Conservation (phyloP, 2,113 vertebrate species). For the Chaenocephalus aceratus region DNA sequence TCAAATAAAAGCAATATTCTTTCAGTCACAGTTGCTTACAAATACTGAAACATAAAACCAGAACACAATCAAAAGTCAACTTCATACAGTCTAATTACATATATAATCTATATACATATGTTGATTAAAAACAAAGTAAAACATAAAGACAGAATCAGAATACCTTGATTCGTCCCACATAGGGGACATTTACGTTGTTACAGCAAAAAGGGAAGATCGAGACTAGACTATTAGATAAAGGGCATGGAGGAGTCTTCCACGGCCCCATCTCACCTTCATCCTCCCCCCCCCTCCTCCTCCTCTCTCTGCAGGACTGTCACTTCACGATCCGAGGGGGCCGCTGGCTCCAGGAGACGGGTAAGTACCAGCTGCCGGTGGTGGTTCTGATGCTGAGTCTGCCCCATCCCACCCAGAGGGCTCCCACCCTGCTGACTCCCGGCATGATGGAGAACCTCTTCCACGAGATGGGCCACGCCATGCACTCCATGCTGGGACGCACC, state of each 20-base stretch:
- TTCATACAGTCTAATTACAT: too few species aligned
- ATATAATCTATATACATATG: not conserved
- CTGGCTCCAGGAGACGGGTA: conserved; percentile 84
- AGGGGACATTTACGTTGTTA: too few species aligned
- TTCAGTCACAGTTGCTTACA: too few species aligned
- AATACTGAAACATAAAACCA: too few species aligned
- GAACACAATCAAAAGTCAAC: too few species aligned
- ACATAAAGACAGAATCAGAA: too few species aligned
- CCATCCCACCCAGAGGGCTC: conserved; percentile 82
- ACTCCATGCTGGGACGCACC: conserved; percentile 97
- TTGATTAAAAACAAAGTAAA: too few species aligned
- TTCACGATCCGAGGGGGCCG: conserved; percentile 97
- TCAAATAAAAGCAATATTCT: too few species aligned
- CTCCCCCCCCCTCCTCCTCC: not conserved
- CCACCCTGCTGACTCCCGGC: conserved; percentile 90
- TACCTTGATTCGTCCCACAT: too few species aligned
- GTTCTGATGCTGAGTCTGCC: conserved; percentile 97
- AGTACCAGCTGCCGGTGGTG: conserved; percentile 95
- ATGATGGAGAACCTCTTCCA: conserved; percentile 99
- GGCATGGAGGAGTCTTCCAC: too few species aligned
- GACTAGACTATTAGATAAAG: too few species aligned
- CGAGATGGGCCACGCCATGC: conserved; percentile 99
- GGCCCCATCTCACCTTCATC: not conserved
- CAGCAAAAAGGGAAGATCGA: too few species aligned
- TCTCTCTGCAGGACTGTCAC: conserved; percentile 90